Percentiles rank a stretch among this genome's conserved stretches.
phyloP scores from a whole-genome alignment of 2,797 vertebrate genomes.

The Sylvilagus floridanus region DNA sequence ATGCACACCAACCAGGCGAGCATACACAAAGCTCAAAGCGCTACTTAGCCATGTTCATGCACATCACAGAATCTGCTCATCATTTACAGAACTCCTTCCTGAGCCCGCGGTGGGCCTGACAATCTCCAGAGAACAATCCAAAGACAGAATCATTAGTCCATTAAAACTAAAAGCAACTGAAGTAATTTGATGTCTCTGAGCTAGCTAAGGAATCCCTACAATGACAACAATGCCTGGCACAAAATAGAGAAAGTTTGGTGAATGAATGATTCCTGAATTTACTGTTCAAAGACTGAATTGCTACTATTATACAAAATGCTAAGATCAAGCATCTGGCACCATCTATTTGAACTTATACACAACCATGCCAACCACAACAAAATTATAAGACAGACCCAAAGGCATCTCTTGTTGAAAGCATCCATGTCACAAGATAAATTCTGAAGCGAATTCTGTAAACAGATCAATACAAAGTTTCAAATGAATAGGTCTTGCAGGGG shows the following conservation, averaged over 20 bases:
- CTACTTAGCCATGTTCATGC: rapidly evolving
- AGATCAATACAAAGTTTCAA: slow-evolving; percentile 77
- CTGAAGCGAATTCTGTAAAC: slow-evolving; percentile 70
- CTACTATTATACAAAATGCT: background rate
- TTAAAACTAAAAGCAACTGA: slow-evolving; percentile 3
- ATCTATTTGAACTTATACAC: slow-evolving; percentile 23
- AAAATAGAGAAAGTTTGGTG: background rate
- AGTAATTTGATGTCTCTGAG: background rate
- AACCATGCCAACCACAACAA: slow-evolving; percentile 34
- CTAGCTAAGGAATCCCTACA: background rate
- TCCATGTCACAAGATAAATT: slow-evolving; percentile 61
- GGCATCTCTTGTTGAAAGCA: slow-evolving; percentile 58
- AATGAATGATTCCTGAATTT: background rate
- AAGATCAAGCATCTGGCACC: background rate
- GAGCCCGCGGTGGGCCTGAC: background rate
- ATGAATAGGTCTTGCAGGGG: slow-evolving; percentile 54
- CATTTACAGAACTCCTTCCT: background rate
- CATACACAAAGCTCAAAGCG: background rate
- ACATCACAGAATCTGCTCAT: background rate
- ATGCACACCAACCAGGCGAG: background rate
- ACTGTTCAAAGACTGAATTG: background rate
- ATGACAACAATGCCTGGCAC: background rate
- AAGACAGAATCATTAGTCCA: background rate
- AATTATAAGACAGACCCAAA: slow-evolving; percentile 66
- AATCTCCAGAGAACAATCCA: background rate